Percentiles rank a stretch among this genome's conserved stretches.
phyloP scores from a whole-genome alignment of 2,113 vertebrate genomes.

The Daphoenositta chrysoptera region DNA sequence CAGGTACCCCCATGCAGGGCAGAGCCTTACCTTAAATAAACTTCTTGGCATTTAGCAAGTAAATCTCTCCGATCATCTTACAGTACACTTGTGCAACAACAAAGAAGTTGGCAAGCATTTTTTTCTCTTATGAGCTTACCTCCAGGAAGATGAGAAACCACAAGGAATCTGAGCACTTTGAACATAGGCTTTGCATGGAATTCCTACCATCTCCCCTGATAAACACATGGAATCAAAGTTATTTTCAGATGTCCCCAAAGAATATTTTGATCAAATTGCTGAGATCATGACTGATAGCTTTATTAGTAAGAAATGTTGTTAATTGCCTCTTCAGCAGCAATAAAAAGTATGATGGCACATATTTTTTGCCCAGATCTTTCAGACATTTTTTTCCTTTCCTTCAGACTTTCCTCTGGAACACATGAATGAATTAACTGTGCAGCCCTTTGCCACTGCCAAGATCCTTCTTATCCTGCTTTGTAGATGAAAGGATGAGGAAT shows the following conservation, averaged over 20 bases:
- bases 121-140: conserved; percentile 20
- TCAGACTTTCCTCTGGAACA: neutral
- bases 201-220: neutral
- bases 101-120: neutral
- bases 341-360: neutral
- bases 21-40: conserved; percentile 27
- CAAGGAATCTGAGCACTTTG: neutral
- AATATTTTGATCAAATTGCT: neutral
- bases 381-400: neutral
- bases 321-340: neutral
- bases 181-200: neutral
- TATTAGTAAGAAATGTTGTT: neutral
- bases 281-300: neutral
- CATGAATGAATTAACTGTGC: neutral
- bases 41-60: neutral
- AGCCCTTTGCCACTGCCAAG: neutral
- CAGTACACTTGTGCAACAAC: neutral
- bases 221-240: conserved; percentile 24
- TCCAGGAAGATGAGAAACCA: conserved; percentile 38
- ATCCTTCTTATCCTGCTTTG: neutral
- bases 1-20: neutral
- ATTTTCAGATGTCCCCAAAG: conserved; percentile 21
- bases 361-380: neutral
- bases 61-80: neutral
- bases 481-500: conserved; percentile 8